These are phyloP conservation scores for Andrena fulva DNA, from an alignment of 2,888 invertebrate genomes.

Conservation along the genomic window DNA sequence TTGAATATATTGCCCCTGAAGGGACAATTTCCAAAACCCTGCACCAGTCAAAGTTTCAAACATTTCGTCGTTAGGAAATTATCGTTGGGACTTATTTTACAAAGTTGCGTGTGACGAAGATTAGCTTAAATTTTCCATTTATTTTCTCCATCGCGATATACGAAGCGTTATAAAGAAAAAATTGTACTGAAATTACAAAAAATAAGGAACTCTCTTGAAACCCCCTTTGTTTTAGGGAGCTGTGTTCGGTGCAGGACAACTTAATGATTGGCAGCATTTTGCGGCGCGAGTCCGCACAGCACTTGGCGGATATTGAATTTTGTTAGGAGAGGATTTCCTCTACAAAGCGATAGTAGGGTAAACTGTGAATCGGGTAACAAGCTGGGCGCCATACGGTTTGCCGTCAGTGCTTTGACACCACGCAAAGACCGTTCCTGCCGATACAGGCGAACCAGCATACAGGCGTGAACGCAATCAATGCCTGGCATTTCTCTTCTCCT, in stretches of 20 bases:
- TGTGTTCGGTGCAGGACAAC: not conserved
- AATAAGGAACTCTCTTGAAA: not conserved
- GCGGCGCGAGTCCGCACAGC: slow-evolving; percentile 28
- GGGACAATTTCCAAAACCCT: too few relatives aligned
- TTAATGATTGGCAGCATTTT: slow-evolving; percentile 24
- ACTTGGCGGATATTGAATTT: slow-evolving; percentile 68
- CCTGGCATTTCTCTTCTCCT: slow-evolving; percentile 34
- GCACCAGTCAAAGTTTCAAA: too few relatives aligned
- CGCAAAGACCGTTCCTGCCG: slow-evolving; percentile 35
- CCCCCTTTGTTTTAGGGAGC: not conserved
- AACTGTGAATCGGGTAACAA: slow-evolving; percentile 70
- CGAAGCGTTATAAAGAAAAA: too few relatives aligned
- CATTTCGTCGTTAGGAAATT: too few relatives aligned
- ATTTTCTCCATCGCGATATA: too few relatives aligned
- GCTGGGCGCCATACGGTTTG: slow-evolving; percentile 46
- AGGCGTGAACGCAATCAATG: slow-evolving; percentile 68
- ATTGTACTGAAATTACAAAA: not conserved
- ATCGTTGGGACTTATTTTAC: too few relatives aligned
- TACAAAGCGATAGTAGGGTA: slow-evolving; percentile 64
- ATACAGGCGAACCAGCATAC: slow-evolving; percentile 33
- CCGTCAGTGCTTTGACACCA: slow-evolving; percentile 60
- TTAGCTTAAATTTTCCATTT: too few relatives aligned
- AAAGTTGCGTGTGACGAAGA: too few relatives aligned
- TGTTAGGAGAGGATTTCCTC: slow-evolving; percentile 61
- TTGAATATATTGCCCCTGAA: too few relatives aligned